Evolutionary conservation across 2,797 vertebrate species (phyloP).

Genomic region (Neomorphus geoffroyi): DNA sequence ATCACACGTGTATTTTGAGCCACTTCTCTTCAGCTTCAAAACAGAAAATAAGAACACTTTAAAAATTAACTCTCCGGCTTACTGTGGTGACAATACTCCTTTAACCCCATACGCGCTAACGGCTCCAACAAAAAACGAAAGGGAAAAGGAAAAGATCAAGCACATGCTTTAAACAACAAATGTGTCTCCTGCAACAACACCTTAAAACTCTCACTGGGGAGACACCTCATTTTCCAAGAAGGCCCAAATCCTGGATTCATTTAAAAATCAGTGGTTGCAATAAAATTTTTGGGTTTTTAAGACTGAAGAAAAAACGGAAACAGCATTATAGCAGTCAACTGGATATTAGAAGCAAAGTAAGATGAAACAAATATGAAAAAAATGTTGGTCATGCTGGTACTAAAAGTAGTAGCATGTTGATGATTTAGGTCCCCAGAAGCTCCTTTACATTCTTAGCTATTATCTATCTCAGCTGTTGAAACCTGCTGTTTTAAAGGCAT

Average conservation of each 20-base stretch:
- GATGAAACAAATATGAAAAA: slow-evolving; percentile 73
- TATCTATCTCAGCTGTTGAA: slow-evolving; percentile 79
- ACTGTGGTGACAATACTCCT: neutral
- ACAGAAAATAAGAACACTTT: slow-evolving; percentile 16
- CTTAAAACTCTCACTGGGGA: slow-evolving; percentile 24
- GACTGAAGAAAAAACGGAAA: slow-evolving; percentile 28
- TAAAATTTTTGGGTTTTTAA: slow-evolving; percentile 53
- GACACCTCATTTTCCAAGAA: slow-evolving; percentile 27
- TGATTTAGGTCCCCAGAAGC: slow-evolving; percentile 70
- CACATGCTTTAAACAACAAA: slow-evolving; percentile 32
- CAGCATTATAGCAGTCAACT: slow-evolving; percentile 26
- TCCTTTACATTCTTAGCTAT: slow-evolving; percentile 74
- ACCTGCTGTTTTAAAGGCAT: slow-evolving; percentile 82
- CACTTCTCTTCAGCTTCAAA: neutral
- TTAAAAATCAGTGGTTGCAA: slow-evolving; percentile 41
- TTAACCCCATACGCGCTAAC: neutral
- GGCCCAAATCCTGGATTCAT: neutral
- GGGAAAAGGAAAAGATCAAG: slow-evolving; percentile 18
- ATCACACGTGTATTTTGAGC: neutral
- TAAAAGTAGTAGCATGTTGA: slow-evolving; percentile 77
- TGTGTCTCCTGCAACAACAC: neutral
- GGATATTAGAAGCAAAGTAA: slow-evolving; percentile 40
- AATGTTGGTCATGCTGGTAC: slow-evolving; percentile 70
- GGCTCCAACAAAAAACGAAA: slow-evolving; percentile 4
- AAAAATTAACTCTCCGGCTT: slow-evolving; percentile 49